Base-by-base conservation (phyloP, 2,113 vertebrate species). In the Dascyllus trimaculatus region DNA sequence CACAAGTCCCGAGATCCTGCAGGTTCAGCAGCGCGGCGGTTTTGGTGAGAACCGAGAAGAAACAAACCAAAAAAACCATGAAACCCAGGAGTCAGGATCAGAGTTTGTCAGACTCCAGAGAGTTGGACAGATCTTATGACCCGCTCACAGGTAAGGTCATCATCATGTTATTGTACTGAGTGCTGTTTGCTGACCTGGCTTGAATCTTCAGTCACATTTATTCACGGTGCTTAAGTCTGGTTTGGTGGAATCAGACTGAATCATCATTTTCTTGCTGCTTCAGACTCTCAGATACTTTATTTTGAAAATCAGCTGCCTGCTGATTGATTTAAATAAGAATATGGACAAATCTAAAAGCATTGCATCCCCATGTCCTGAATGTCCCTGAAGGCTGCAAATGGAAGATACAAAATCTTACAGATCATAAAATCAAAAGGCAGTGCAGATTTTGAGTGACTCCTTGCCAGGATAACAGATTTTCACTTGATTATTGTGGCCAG, bases 41-140 rank as follows among this genome's bases (percentile, higher is more conserved):
- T n/a, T 18, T 21, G 51, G 66, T 61, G 14, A 80, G 24, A 53
- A 72, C 4, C 17, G 71, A 21, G 46, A 1, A 32, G 2, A 18
- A 49, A 29, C 29, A 29, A 29, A 26, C 19, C n/a, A n/a, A n/a
- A 29, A 6, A 11, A 25, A 84, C 81, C n/a, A 97, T 97, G 96
- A 96, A 96, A 89, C 94, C 94, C 93, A 95, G 95, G 82, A 94
- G 94, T 90, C 94, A 96, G 81, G 95, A 96, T 73, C 95, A 95
- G 94, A 97, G 96, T 89, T 92, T 97, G 89, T 96, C 96, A 67
- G 96, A 97, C 89, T 97, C 97, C 84, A 94, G 95, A 54, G 97
- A 97, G 80, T 93, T 97, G 91, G 97, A 97, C 81, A 95, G 97
- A 52, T 97, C 97, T 46, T 96, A 96, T 54, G 96, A 97, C 88